These are phyloP conservation scores for Agelastica alni DNA, from an alignment of 2,888 invertebrate species.

Conservation along the genomic window DNA sequence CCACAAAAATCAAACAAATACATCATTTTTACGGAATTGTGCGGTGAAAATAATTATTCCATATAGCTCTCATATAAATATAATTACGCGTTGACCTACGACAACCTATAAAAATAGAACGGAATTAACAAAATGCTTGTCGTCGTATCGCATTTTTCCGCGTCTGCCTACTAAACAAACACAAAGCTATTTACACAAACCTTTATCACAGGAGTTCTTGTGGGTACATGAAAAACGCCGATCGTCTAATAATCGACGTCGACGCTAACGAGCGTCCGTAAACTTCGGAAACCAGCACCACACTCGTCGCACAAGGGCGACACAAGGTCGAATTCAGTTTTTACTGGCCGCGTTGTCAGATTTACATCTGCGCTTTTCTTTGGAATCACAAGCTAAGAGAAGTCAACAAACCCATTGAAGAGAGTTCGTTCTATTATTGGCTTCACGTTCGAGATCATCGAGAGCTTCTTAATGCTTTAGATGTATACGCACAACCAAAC, in stretches of 20 bases:
- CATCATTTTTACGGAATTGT: too few relatives aligned
- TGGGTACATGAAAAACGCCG: slow-evolving; percentile 13
- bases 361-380: not conserved
- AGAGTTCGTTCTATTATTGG: slow-evolving; percentile 4
- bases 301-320: slow-evolving; percentile 52
- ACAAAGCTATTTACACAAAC: slow-evolving; percentile 10
- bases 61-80: too few relatives aligned
- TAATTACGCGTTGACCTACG: slow-evolving; percentile 1
- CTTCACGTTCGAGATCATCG: not conserved
- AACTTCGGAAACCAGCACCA: slow-evolving; percentile 46
- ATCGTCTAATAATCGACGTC: slow-evolving; percentile 15
- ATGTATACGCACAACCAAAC: too few relatives aligned
- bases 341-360: slow-evolving; percentile 53
- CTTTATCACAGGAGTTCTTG: slow-evolving; percentile 9
- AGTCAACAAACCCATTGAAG: slow-evolving; percentile 15
- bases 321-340: slow-evolving; percentile 50
- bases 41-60: too few relatives aligned
- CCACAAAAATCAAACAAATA: too few relatives aligned
- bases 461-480: slow-evolving; percentile 1
- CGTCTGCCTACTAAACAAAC: not conserved
- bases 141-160: not conserved
- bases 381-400: not conserved
- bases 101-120: not conserved
- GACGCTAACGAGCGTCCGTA: slow-evolving; percentile 42
- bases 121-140: not conserved